A percentile compares a stretch with the other conserved stretches of the same genome.
These are phyloP conservation scores for Leptopterna dolabrata DNA, from an alignment of 2,888 invertebrate genomes.

Conservation along the genomic window DNA sequence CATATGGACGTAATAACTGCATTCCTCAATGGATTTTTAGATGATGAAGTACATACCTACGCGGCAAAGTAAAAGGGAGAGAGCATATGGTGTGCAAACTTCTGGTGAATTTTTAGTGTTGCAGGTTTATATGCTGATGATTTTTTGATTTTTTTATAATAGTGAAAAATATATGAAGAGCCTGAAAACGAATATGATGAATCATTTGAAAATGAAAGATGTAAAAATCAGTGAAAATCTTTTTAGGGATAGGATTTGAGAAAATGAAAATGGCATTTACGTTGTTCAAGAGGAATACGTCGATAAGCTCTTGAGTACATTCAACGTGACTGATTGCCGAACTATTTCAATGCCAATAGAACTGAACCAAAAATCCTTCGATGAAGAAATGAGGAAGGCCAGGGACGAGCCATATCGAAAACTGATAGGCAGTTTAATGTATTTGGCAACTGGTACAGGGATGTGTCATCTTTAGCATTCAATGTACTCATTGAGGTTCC, in stretches of 20 bases:
- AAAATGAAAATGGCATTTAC: conserved; percentile 30
- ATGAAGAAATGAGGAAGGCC: background rate
- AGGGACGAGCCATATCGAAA: conserved; percentile 9
- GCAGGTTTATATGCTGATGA: conserved; percentile 65
- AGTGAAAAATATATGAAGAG: background rate
- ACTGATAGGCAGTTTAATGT: conserved; percentile 60
- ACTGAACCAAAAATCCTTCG: conserved; percentile 10
- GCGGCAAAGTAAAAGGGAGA: too few relatives aligned
- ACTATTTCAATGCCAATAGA: conserved; percentile 39
- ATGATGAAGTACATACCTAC: too few relatives aligned
- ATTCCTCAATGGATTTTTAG: too few relatives aligned
- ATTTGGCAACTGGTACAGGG: too few relatives aligned
- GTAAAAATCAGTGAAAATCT: background rate
- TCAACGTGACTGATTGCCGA: conserved; percentile 48
- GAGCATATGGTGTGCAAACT: too few relatives aligned
- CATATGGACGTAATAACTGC: conserved; percentile 65
- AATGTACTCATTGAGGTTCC: too few relatives aligned
- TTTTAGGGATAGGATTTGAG: conserved; percentile 8
- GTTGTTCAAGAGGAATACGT: conserved; percentile 54
- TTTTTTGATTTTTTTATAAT: conserved; percentile 33
- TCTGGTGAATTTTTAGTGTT: conserved; percentile 57
- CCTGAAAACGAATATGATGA: background rate
- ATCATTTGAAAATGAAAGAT: conserved; percentile 34
- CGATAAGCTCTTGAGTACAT: conserved; percentile 51
- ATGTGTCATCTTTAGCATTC: too few relatives aligned